Evolutionary conservation across 2,797 vertebrate genomes (phyloP).

Genomic region (Geotrypetes seraphini): DNA sequence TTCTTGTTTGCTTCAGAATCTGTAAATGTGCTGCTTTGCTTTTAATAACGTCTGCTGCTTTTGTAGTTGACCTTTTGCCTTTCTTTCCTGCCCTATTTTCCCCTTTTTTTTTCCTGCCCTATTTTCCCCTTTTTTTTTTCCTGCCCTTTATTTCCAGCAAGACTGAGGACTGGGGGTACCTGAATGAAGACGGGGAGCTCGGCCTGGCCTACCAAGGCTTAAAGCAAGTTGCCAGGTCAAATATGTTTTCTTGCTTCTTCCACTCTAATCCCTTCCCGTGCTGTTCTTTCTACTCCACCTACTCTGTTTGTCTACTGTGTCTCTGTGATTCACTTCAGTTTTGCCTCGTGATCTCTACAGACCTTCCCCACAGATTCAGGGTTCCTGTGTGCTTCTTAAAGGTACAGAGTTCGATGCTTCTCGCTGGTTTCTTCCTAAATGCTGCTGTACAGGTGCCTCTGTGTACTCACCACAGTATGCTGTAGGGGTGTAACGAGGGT

Average conservation of each 20-base stretch:
- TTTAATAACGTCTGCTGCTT: no score
- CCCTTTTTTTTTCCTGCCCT: no score
- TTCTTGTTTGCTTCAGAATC: no score
- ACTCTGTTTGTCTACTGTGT: neutral
- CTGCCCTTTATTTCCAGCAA: conserved; percentile 64
- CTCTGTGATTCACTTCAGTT: neutral
- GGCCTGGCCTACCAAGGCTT: conserved; percentile 86
- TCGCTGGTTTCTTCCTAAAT: no score
- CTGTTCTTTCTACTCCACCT: neutral
- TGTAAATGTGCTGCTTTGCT: no score
- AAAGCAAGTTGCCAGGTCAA: conserved; percentile 90
- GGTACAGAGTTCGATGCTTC: no score
- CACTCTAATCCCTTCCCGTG: neutral
- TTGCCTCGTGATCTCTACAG: no score
- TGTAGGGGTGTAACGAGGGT: no score
- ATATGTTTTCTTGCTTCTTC: conserved; percentile 5
- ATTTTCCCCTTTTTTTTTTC: conserved; percentile 37
- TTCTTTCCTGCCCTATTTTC: conserved; percentile 22
- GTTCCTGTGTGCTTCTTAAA: no score
- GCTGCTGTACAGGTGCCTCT: no score
- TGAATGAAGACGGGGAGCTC: conserved; percentile 92
- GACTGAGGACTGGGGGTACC: conserved; percentile 76
- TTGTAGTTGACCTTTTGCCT: conserved; percentile 23
- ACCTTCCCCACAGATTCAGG: no score
- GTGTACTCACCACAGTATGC: no score